Base-by-base conservation (phyloP, 1,140 invertebrate genomes). In the Pogonognathellus flavescens region DNA sequence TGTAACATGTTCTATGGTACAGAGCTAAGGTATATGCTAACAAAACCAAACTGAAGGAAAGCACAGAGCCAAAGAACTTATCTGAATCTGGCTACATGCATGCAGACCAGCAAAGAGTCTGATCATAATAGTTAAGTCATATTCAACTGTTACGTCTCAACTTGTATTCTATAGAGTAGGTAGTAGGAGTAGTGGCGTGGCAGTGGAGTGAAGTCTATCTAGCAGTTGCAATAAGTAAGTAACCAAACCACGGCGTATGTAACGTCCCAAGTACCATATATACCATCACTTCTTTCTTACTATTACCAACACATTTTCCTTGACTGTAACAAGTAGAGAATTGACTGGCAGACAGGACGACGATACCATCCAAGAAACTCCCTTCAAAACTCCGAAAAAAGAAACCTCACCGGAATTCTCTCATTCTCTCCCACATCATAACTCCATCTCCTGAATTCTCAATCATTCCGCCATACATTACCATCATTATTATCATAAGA, bases 381-480 rank as follows among this genome's bases (percentile, higher is more conserved):
- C 70, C 52, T 82, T 82, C 80, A 59, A 59, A 82, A 57, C 80
- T 55, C 52, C 52, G 80, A 82, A 76, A 76, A 76, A 31, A 70
- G 82, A 84, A 84, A 66, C 60, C 82, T 76, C 66, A 85, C 76
- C 80, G 80, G 80, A 85, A 81, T 85, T 85, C 84, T 85, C 72
- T 85, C 84, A 84, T 85, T 82, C 76, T 85, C 84, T 85, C 84
- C 84, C 84, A 81, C 84, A 85, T 85, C 84, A 85, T 85, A 85
- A 85, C 76, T 85, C 80, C 84, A 85, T 85, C 84, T 85, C 84
- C 80, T 85, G 84, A 85, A 86, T 86, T 86, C 85, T 86, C 85
- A 86, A 86, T 86, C 85, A 86, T 83, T 76, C 80, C 60, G 55
- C 52, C 85, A 81, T 76, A 72, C 81, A 82, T 83, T 76, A 83